Evolutionary conservation across 2,888 invertebrate genomes (phyloP).

Genomic region (Dryococelus australis): DNA sequence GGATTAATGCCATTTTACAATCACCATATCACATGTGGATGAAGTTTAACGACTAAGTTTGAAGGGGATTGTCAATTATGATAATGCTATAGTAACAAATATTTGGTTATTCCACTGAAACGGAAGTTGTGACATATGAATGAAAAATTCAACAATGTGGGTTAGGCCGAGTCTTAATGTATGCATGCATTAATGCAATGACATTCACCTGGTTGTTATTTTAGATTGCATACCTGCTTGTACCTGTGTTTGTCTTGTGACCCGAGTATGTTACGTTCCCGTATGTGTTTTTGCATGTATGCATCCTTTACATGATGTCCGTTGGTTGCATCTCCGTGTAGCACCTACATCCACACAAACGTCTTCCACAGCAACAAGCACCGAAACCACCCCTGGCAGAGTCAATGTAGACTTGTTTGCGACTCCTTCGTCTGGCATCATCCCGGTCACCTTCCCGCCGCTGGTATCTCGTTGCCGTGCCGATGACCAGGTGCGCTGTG

Average conservation of each 20-base stretch:
- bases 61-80: too few species aligned
- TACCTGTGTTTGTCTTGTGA: neutral
- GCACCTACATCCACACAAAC: neutral
- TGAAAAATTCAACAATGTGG: too few species aligned
- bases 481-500: conserved; percentile 63
- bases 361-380: neutral
- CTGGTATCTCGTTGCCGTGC: conserved; percentile 58
- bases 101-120: too few species aligned
- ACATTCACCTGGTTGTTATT: neutral
- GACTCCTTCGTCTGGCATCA: neutral
- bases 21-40: too few species aligned
- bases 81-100: too few species aligned
- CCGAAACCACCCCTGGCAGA: neutral
- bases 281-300: neutral
- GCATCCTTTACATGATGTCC: neutral
- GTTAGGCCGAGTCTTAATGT: too few species aligned
- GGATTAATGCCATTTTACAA: too few species aligned
- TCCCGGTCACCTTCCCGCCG: neutral
- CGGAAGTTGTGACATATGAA: too few species aligned
- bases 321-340: neutral
- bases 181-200: neutral
- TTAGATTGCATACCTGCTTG: neutral
- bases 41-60: too few species aligned
- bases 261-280: neutral
- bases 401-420: too few species aligned